These are phyloP conservation scores for Hirtodrosophila cameraria DNA, from an alignment of 2,888 invertebrate genomes.

Conservation along the genomic window DNA sequence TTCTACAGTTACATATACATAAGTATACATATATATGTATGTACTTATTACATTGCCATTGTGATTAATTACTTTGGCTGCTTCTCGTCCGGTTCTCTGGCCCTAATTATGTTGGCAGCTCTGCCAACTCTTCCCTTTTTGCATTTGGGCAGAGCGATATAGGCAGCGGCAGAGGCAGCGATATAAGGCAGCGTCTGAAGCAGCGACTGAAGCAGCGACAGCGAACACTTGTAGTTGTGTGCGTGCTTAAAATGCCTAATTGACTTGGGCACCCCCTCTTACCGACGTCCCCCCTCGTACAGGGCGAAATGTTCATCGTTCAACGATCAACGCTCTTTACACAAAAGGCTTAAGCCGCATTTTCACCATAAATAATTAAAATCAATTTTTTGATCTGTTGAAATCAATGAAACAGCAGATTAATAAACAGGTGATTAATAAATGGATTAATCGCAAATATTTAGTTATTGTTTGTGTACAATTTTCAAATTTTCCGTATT, in stretches of 20 bases:
- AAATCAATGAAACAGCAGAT: too few species aligned
- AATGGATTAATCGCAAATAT: too few species aligned
- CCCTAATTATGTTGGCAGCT: slow-evolving; percentile 63
- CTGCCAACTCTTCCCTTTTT: slow-evolving; percentile 20
- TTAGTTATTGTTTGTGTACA: too few species aligned
- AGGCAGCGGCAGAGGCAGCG: slow-evolving; percentile 3
- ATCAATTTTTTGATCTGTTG: too few species aligned
- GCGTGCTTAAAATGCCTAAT: slow-evolving; percentile 77
- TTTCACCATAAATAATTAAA: neutral
- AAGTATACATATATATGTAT: too few species aligned
- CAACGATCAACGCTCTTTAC: slow-evolving; percentile 53
- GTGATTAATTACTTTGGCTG: slow-evolving; percentile 64
- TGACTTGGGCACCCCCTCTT: slow-evolving; percentile 53
- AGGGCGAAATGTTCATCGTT: slow-evolving; percentile 42
- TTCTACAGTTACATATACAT: too few species aligned
- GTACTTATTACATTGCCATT: slow-evolving; percentile 32
- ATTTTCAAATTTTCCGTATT: too few species aligned
- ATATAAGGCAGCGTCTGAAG: neutral
- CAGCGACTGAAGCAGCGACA: slow-evolving; percentile 7
- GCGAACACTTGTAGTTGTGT: slow-evolving; percentile 73
- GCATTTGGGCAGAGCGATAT: slow-evolving; percentile 3
- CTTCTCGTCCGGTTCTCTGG: slow-evolving; percentile 43
- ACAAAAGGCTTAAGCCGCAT: slow-evolving; percentile 59
- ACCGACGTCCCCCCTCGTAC: neutral
- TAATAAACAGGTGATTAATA: too few species aligned